Conservation (phyloP, 2,888 invertebrate species). For the Leucophenga maculata region DNA sequence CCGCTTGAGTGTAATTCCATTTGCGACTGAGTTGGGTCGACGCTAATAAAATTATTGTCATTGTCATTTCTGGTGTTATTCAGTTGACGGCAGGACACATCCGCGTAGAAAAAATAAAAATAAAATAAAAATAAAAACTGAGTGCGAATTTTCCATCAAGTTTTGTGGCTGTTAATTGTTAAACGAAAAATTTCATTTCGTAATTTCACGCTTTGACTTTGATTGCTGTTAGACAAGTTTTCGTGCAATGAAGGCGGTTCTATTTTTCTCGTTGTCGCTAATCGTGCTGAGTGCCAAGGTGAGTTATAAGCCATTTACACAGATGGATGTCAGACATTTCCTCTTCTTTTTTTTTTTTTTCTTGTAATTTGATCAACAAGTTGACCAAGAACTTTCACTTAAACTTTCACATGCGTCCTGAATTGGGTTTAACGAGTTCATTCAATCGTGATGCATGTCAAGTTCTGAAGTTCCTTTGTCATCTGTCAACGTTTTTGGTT, state of each 20-base stretch:
- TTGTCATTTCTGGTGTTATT: neutral
- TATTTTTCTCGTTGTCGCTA: slow-evolving; percentile 68
- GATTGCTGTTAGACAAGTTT: neutral
- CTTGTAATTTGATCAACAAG: slow-evolving; percentile 60
- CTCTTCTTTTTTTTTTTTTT: neutral
- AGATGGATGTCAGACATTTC: neutral
- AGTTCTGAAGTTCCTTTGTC: no score
- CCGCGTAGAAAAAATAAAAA: slow-evolving; percentile 13
- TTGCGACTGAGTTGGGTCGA: neutral
- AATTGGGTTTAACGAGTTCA: slow-evolving; percentile 41
- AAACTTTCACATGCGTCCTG: slow-evolving; percentile 36
- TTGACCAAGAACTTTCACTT: slow-evolving; percentile 30
- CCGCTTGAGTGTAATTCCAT: neutral
- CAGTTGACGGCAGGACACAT: neutral
- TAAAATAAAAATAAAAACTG: neutral
- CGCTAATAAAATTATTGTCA: slow-evolving; percentile 4
- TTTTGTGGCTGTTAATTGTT: neutral
- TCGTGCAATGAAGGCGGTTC: slow-evolving; percentile 66
- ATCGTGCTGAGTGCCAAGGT: slow-evolving; percentile 70
- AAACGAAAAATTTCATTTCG: slow-evolving; percentile 28
- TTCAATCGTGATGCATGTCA: slow-evolving; percentile 39
- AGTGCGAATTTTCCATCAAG: neutral
- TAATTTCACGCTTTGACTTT: slow-evolving; percentile 39
- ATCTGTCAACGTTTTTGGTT: neutral
- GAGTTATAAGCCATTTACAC: slow-evolving; percentile 44